Evolutionary conservation across 2,797 vertebrate genomes (phyloP).

Genomic region (Coranthus polyacanthus): DNA sequence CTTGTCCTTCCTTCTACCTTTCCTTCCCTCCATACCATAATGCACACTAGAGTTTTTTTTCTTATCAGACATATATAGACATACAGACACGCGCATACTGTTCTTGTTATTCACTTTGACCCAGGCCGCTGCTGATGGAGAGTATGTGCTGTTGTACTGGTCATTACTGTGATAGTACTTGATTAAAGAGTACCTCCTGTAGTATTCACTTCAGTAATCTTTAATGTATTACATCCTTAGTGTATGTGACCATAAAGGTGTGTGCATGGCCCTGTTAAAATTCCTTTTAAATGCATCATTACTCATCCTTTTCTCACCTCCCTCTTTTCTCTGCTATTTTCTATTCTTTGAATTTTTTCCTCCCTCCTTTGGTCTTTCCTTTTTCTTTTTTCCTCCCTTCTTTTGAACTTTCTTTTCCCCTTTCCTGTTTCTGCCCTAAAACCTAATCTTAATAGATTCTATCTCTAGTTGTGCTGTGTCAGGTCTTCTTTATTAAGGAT

Average conservation of each 20-base stretch:
- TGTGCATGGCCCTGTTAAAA: conserved; percentile 62
- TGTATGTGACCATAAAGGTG: conserved; percentile 24
- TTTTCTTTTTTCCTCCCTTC: background rate
- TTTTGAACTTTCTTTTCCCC: background rate
- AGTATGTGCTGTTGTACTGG: background rate
- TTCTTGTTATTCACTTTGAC: no score
- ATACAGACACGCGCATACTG: conserved; percentile 3
- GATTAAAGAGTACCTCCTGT: background rate
- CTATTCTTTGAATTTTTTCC: no score
- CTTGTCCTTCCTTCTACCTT: conserved; percentile 12
- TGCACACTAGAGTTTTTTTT: no score
- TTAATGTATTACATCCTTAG: background rate
- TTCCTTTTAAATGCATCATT: conserved; percentile 38
- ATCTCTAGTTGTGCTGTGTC: background rate
- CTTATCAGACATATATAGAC: conserved; percentile 6
- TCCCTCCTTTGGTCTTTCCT: no score
- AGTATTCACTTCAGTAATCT: background rate
- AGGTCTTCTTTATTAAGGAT: background rate
- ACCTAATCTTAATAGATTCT: background rate
- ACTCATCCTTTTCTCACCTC: conserved; percentile 4
- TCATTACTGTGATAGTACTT: background rate
- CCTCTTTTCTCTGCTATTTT: background rate
- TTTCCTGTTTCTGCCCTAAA: background rate
- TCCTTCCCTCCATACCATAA: conserved; percentile 3
- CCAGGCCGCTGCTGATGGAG: background rate